Evolutionary conservation across 2,797 vertebrate species (phyloP).

Genomic region (Monodelphis domestica): DNA sequence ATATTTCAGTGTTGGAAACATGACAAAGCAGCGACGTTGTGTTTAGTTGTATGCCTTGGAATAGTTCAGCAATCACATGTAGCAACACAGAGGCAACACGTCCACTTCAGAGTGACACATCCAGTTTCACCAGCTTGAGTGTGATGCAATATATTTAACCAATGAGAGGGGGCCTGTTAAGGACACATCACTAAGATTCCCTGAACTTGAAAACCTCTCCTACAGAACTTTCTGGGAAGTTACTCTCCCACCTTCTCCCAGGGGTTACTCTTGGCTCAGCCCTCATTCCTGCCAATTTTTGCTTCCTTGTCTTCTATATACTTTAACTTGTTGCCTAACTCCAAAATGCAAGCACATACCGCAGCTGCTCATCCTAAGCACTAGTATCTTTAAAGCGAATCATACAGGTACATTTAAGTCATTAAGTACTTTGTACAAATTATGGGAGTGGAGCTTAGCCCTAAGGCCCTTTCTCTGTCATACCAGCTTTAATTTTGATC

Average conservation of each 20-base stretch:
- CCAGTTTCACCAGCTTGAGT: background rate
- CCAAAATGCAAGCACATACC: background rate
- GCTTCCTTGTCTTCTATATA: conserved; percentile 45
- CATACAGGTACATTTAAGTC: conserved; percentile 26
- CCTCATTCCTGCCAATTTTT: background rate
- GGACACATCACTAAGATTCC: background rate
- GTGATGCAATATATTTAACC: background rate
- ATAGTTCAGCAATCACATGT: background rate
- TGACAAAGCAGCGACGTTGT: background rate
- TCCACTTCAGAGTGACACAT: background rate
- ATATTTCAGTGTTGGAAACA: background rate
- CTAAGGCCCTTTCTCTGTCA: background rate
- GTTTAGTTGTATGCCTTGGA: background rate
- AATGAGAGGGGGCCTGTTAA: conserved; percentile 13
- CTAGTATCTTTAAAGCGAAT: conserved; percentile 1
- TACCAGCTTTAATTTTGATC: conserved; percentile 25
- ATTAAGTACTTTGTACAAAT: conserved; percentile 1
- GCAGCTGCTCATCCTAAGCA: background rate
- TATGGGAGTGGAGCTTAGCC: conserved; percentile 6
- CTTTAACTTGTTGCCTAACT: background rate
- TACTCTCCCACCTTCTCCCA: background rate
- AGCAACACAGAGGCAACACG: background rate
- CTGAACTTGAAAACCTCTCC: conserved; percentile 32
- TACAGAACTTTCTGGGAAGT: conserved; percentile 20
- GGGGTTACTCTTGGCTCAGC: conserved; percentile 19